Conservation (phyloP, 2,888 invertebrate genomes). For the Drosophila anomalata region DNA sequence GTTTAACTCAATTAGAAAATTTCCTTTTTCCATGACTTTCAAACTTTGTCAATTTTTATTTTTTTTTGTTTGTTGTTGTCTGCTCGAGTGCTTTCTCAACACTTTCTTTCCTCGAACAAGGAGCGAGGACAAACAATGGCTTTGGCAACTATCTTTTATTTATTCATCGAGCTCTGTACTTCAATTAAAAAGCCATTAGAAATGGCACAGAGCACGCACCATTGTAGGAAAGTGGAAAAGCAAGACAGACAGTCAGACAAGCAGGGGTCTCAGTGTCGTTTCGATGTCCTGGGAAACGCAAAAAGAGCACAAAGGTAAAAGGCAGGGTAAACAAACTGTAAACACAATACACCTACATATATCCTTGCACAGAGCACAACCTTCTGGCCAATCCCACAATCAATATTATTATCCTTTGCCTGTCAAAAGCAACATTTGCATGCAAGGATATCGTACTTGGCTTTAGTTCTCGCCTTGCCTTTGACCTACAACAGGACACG, state of each 20-base stretch:
- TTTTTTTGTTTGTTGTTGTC: slow-evolving; percentile 14
- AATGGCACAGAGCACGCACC: slow-evolving; percentile 13
- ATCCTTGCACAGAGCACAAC: slow-evolving; percentile 4
- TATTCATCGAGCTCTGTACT: slow-evolving; percentile 73
- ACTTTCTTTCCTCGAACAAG: slow-evolving; percentile 4
- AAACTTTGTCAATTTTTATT: slow-evolving; percentile 5
- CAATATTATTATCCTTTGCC: slow-evolving; percentile 71
- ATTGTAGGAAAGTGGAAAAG: slow-evolving; percentile 4
- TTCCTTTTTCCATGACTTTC: slow-evolving; percentile 34
- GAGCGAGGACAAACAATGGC: slow-evolving; percentile 19
- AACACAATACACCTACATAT: slow-evolving; percentile 45
- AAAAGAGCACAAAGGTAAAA: slow-evolving; percentile 22
- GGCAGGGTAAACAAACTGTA: slow-evolving; percentile 41
- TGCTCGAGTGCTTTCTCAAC: slow-evolving; percentile 3
- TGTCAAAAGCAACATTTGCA: slow-evolving; percentile 71
- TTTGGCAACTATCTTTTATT: slow-evolving; percentile 62
- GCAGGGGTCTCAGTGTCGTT: slow-evolving; percentile 54
- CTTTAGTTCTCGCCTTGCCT: slow-evolving; percentile 42
- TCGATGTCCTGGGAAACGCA: slow-evolving; percentile 61
- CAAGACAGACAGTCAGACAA: slow-evolving; percentile 27
- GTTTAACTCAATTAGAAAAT: slow-evolving; percentile 63
- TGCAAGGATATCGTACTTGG: slow-evolving; percentile 60
- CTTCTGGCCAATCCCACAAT: slow-evolving; percentile 46
- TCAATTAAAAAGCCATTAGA: slow-evolving; percentile 75
- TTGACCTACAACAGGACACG: slow-evolving; percentile 49